Evolutionary conservation across 2,888 invertebrate species (phyloP), one percentile per base, ranked within the genome.

Genomic region (Drosophila paucipuncta): DNA sequence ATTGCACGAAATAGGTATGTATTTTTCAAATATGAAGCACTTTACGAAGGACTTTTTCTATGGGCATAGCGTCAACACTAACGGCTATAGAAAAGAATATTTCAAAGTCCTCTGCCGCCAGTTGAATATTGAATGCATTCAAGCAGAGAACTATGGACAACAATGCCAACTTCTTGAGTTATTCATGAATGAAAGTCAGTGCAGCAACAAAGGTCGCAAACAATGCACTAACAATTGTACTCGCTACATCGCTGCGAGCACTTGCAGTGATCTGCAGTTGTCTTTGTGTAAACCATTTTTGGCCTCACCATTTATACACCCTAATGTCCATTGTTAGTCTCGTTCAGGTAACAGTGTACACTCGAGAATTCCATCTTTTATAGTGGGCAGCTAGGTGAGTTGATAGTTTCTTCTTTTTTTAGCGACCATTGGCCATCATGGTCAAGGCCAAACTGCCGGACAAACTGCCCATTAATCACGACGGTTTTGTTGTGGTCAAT

Each of bases 111-210:
- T 62, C 43, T 66, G 63, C 85, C 85, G 89, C 71, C 83, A 61
- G 55, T 65, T 67, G 53, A 64, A 66, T 55, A 67, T 49, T 59
- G 49, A 55, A 49, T 53, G 41, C 64, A 71, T 72, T 60, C 60
- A 37, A 22, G 22, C 47, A 50, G 73, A 63, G 58, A 57, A 60
- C 43, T 25, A 28, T 28, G 54, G 22, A 67, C 43, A 57, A 82
- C 83, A 83, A 85, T 78, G 61, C 52, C 57, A 55, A 74, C 70
- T 76, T 79, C 68, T 75, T 55, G 58, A 65, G 65, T 72, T 73
- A 58, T 76, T 80, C 73, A 76, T 85, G 86, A 85, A 89, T 89
- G 89, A 88, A 85, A 85, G 85, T 85, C 89, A 89, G 82, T 68
- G 68, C 60, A 65, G 79, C 52, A 33, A 84, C 85, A 83, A 85